These are phyloP conservation scores for Frankliniella fusca DNA, from an alignment of 2,888 invertebrate species.

Conservation along the genomic window DNA sequence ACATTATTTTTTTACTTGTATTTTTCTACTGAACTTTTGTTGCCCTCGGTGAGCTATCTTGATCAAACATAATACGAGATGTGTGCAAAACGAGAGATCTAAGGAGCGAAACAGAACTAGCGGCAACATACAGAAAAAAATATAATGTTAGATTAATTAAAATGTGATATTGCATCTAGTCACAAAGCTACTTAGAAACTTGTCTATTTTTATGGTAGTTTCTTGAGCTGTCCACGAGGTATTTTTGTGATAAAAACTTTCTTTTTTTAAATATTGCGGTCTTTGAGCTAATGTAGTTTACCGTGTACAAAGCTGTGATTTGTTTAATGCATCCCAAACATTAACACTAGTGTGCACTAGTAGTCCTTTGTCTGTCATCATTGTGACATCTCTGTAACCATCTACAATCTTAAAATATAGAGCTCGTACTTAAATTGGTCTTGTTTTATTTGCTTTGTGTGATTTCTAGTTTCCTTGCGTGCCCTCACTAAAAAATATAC, in stretches of 20 bases:
- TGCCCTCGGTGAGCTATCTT: no score
- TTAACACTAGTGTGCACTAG: constrained; percentile 10
- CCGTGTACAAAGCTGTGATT: constrained; percentile 24
- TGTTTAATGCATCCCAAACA: not conserved
- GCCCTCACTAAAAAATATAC: not conserved
- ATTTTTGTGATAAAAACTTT: not conserved
- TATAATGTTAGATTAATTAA: no score
- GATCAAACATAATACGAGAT: not conserved
- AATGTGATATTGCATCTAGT: no score
- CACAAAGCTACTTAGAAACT: no score
- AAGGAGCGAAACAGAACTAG: no score
- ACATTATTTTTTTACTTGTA: constrained; percentile 18
- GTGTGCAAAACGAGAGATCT: not conserved
- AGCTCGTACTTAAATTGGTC: not conserved
- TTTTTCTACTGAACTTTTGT: not conserved
- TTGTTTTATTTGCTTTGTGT: constrained; percentile 19
- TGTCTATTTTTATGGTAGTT: no score
- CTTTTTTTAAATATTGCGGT: not conserved
- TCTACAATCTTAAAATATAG: constrained; percentile 1
- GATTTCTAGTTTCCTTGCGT: constrained; percentile 9
- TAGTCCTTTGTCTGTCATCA: constrained; percentile 2
- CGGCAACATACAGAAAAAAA: no score
- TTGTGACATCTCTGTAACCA: constrained; percentile 12
- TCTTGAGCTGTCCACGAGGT: not conserved
- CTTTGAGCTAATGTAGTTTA: constrained; percentile 6